These are phyloP conservation scores for Apantesis nais DNA, from an alignment of 2,888 invertebrate species.

Conservation along the genomic window DNA sequence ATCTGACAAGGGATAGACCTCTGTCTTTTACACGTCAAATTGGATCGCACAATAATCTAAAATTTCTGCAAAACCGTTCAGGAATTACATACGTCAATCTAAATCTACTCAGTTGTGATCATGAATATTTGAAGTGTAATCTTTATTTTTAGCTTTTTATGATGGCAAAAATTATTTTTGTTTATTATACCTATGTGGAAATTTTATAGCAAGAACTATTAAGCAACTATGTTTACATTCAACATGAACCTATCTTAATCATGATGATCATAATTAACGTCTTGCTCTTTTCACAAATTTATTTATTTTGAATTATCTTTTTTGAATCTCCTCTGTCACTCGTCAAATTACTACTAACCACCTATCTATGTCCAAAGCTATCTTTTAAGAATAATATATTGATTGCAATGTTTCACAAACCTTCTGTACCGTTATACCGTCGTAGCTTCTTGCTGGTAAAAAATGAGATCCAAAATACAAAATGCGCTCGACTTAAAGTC, in stretches of 20 bases:
- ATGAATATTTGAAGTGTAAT: slow-evolving; percentile 16
- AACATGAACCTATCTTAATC: too few species aligned
- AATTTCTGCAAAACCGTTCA: slow-evolving; percentile 60
- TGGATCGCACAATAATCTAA: slow-evolving; percentile 61
- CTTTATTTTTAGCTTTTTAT: not conserved
- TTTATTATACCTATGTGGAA: not conserved
- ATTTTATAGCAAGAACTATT: not conserved
- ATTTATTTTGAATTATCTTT: too few species aligned
- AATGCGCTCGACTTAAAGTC: slow-evolving; percentile 45
- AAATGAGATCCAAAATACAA: slow-evolving; percentile 30
- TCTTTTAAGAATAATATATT: too few species aligned
- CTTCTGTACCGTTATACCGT: too few species aligned
- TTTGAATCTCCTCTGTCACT: too few species aligned
- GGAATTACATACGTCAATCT: slow-evolving; percentile 60
- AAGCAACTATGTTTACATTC: not conserved
- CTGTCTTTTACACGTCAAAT: slow-evolving; percentile 74
- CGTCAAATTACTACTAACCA: not conserved
- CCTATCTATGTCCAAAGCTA: too few species aligned
- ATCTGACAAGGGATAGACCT: slow-evolving; percentile 67
- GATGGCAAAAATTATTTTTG: not conserved
- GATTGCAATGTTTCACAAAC: too few species aligned
- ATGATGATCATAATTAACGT: too few species aligned
- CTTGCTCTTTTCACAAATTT: too few species aligned
- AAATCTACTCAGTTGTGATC: slow-evolving; percentile 50
- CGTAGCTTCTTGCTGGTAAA: slow-evolving; percentile 14